Conservation (phyloP, 2,888 invertebrate species). For the Chironomus riparius region DNA sequence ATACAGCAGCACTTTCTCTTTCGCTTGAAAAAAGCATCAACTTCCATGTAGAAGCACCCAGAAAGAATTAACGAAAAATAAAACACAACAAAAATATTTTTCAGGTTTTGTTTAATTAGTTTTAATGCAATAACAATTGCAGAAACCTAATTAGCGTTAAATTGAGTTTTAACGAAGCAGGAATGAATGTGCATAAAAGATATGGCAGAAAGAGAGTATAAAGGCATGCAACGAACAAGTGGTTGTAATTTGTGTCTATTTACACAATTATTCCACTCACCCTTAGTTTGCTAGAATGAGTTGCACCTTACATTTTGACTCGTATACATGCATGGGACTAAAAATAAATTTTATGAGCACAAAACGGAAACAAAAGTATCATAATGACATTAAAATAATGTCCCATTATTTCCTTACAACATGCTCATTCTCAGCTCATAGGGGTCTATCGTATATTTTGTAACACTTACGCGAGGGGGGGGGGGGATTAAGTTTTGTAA, state of each 20-base stretch:
- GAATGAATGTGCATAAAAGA: background rate
- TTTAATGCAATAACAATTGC: conserved; percentile 27
- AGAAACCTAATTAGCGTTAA: conserved; percentile 16
- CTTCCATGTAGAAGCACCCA: too few relatives aligned
- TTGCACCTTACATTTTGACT: too few relatives aligned
- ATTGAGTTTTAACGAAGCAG: conserved; percentile 7
- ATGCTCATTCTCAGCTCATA: background rate
- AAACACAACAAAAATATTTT: background rate
- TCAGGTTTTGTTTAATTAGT: conserved; percentile 12
- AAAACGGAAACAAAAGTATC: background rate
- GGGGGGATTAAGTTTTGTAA: too few relatives aligned
- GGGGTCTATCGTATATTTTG: too few relatives aligned
- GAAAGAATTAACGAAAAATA: background rate
- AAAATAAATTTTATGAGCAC: background rate
- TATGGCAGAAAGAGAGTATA: background rate
- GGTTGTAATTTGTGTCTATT: conserved; percentile 20
- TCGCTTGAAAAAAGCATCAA: too few relatives aligned
- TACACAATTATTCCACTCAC: background rate
- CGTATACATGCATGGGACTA: background rate
- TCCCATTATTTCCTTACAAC: background rate
- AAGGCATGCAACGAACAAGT: conserved; percentile 13
- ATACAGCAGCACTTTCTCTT: background rate
- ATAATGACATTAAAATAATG: background rate
- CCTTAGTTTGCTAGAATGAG: background rate
- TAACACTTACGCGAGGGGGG: too few relatives aligned